Percentiles rank a stretch among this genome's conserved stretches.
Conservation (phyloP, 92 coral and sea anemone species). For the Actinostola sp. region DNA sequence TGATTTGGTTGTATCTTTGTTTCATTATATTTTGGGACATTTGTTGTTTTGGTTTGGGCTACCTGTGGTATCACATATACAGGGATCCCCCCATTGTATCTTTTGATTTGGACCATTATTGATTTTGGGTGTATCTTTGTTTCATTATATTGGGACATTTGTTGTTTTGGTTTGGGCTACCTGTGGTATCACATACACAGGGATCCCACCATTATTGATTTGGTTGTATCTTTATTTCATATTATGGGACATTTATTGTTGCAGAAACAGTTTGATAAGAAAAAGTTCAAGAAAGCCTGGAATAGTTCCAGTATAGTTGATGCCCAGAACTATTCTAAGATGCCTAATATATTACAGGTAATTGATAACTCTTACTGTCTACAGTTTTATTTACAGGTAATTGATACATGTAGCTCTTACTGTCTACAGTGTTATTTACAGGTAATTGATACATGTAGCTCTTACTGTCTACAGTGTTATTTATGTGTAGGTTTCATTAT, state of each 20-base stretch:
- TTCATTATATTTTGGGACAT: no score
- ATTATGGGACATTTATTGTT: constrained; percentile 3
- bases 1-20: no score
- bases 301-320: constrained; percentile 56
- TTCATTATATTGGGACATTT: no score
- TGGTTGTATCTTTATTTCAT: background rate
- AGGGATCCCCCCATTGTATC: background rate
- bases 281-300: constrained; percentile 80
- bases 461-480: background rate
- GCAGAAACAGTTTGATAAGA: constrained; percentile 75
- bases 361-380: background rate
- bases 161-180: background rate
- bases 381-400: constrained; percentile 71
- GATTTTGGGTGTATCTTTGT: no score
- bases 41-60: background rate
- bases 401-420: background rate
- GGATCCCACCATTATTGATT: background rate
- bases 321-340: constrained; percentile 57
- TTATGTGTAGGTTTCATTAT: no score
- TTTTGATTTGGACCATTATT: background rate
- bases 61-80: constrained; percentile 12
- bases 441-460: constrained; percentile 49
- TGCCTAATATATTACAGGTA: constrained; percentile 83
- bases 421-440: constrained; percentile 44
- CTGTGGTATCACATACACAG: constrained; percentile 19